Conservation (phyloP, 2,797 vertebrate species). For the Fratercula arctica region DNA sequence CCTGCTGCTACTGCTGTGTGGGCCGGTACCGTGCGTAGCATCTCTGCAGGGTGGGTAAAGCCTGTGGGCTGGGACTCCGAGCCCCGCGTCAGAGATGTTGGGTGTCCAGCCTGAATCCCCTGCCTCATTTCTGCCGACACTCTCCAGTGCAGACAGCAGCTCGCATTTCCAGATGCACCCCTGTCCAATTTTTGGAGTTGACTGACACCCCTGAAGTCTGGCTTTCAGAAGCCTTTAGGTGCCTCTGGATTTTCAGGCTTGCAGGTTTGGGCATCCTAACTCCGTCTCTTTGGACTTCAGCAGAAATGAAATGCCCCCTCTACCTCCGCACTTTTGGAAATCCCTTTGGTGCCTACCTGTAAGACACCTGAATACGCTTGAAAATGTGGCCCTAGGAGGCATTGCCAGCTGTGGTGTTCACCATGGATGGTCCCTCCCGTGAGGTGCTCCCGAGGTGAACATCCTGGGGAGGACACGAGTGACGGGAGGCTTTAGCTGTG, state of each 20-base stretch:
- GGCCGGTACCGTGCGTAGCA: accelerated
- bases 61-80: not conserved
- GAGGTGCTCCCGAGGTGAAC: not conserved
- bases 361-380: not conserved
- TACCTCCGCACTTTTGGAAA: not conserved
- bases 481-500: not conserved
- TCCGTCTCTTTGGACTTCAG: not conserved
- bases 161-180: not conserved
- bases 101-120: not conserved
- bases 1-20: not conserved
- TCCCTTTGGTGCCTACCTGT: not conserved
- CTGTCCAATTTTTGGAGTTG: accelerated
- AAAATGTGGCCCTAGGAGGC: not conserved
- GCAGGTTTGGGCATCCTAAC: not conserved
- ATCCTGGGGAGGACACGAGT: not conserved
- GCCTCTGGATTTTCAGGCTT: not conserved
- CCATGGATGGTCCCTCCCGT: accelerated
- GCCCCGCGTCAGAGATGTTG: accelerated
- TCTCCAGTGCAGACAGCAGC: not conserved
- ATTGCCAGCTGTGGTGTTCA: not conserved
- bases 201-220: not conserved
- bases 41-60: not conserved
- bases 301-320: not conserved
- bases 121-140: not conserved
- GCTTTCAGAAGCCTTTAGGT: not conserved